Conservation (phyloP, 1,140 invertebrate genomes). For the Achroia grisella region DNA sequence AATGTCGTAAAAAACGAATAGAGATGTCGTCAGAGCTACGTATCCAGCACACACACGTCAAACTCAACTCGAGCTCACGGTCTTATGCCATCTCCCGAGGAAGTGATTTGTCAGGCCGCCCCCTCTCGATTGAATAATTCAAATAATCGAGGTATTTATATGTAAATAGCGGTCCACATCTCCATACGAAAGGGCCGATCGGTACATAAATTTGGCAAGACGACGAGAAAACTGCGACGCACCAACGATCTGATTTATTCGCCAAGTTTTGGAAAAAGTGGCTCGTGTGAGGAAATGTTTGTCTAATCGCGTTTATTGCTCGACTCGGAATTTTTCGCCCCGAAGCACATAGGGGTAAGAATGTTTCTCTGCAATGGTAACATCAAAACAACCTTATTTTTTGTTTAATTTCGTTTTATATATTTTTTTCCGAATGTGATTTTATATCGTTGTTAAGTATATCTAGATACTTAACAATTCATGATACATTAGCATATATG, state of each 20-base stretch:
- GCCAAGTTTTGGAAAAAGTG: slow-evolving; percentile 68
- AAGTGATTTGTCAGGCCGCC: slow-evolving; percentile 73
- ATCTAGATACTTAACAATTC: too few species aligned
- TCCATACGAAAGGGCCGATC: slow-evolving; percentile 72
- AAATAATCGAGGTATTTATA: slow-evolving; percentile 74
- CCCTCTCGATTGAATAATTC: slow-evolving; percentile 74
- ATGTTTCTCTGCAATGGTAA: slow-evolving; percentile 1
- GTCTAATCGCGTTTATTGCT: slow-evolving; percentile 68
- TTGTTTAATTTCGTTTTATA: not conserved
- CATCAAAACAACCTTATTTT: slow-evolving; percentile 11
- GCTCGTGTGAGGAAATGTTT: slow-evolving; percentile 68
- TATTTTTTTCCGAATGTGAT: too few species aligned
- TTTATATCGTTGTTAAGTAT: too few species aligned
- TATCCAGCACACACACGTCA: slow-evolving; percentile 43
- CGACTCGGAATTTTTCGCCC: slow-evolving; percentile 52
- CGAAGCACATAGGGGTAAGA: slow-evolving; percentile 31
- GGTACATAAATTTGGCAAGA: slow-evolving; percentile 73
- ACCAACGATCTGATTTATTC: slow-evolving; percentile 70
- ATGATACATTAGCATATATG: too few species aligned
- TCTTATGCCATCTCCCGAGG: slow-evolving; percentile 67
- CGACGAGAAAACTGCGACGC: slow-evolving; percentile 67
- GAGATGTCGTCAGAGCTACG: slow-evolving; percentile 1
- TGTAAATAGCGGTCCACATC: slow-evolving; percentile 70
- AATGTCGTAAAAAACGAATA: too few species aligned
- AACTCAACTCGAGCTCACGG: slow-evolving; percentile 51